Evolutionary conservation across 2,797 vertebrate genomes (phyloP).

Genomic region (Simalia tracyae): DNA sequence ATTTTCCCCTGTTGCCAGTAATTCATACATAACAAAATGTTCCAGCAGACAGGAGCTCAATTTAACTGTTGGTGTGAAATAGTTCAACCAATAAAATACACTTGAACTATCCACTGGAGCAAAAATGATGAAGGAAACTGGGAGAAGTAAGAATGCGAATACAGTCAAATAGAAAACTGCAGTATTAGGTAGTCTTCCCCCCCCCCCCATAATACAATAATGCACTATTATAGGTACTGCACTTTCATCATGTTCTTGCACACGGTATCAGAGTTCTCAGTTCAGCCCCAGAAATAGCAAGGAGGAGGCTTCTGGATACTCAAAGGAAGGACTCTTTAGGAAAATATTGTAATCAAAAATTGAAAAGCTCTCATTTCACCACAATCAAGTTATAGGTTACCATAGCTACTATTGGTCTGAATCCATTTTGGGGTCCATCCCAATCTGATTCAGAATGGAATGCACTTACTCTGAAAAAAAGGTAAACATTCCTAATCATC

Average conservation of each 20-base stretch:
- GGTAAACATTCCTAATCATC: not conserved
- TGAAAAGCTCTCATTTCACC: constrained; percentile 10
- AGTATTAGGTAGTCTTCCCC: not conserved
- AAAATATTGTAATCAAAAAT: not conserved
- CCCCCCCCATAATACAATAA: not conserved
- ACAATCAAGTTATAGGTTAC: not conserved
- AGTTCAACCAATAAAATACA: constrained; percentile 28
- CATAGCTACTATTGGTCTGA: not conserved
- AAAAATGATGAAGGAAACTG: constrained; percentile 22
- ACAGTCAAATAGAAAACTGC: not conserved
- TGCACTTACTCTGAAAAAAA: not conserved
- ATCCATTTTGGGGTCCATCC: not conserved
- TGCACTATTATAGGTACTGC: not conserved
- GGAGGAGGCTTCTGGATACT: not conserved
- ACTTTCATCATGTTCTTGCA: not conserved
- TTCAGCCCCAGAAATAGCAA: not conserved
- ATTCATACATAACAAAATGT: constrained; percentile 41
- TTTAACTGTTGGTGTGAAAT: constrained; percentile 43
- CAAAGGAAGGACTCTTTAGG: not conserved
- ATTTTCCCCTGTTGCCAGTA: constrained; percentile 18
- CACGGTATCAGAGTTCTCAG: not conserved
- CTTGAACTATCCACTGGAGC: not conserved
- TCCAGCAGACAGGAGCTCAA: not conserved
- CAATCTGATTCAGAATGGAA: not conserved
- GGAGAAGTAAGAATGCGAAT: not conserved